Evolutionary conservation across 2,797 vertebrate species (phyloP), one percentile per base, ranked within the genome.

Genomic region (Brotula barbata): DNA sequence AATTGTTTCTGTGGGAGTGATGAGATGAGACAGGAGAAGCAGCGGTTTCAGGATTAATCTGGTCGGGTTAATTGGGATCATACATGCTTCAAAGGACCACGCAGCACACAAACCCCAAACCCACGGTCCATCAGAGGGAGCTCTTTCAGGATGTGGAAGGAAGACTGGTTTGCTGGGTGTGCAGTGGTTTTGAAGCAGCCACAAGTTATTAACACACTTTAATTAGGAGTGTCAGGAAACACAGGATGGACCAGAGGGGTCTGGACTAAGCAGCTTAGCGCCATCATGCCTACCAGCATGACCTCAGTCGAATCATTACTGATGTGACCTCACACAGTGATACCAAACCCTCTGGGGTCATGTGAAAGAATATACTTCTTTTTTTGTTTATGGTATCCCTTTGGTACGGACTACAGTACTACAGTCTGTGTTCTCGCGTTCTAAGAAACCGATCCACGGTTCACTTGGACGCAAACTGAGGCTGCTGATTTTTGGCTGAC

Each of bases 11-110:
- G 45, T 51, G 47, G 73, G 53, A 64, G 58, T 71, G 65, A 85
- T 80, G 73, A 78, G 73, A 87, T 64, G 71, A 87, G 83, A 87
- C 81, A 79, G 77, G 75, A 69, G 66, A 33, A 49, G 61, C 63
- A 67, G 58, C 43, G 36, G 74, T 75, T 71, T 65, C 49, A 36
- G 66, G 71, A 73, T 88, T 87, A 80, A 83, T 77, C 43, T 57
- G 7, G 43, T 52, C 37, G 51, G 80, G 81, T 80, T 84, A 87
- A 86, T 73, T 80, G 44, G 71, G 77, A 73, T 82, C 60, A 36
- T 19, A 43, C 66, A 71, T 48, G 65, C 71, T 74, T 84, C 78
- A 78, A 78, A 84, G 58, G 52, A 17, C 44, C 9, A 2, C 16
- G 41, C 37, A 57, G 45, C 60, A 70, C 61, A 78, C 77, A 82